phyloP scores from a whole-genome alignment of 2,888 invertebrate species.

The Drosophila rubida region DNA sequence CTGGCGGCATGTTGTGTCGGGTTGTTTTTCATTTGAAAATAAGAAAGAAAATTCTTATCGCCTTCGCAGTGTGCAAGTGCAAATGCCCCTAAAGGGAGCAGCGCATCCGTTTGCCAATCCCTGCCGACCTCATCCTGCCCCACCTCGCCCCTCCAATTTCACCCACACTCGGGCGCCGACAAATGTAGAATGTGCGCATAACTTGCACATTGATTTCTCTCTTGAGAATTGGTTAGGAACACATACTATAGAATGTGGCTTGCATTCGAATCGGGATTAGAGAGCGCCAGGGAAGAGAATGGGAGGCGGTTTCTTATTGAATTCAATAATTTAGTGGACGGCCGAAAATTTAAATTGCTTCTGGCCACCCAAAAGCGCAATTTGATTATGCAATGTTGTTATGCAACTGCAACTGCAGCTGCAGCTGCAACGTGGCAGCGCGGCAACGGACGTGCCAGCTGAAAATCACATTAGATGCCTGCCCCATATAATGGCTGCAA shows the following conservation, averaged over 20 bases:
- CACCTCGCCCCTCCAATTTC: not conserved
- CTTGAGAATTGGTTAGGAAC: constrained; percentile 50
- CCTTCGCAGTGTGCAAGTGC: constrained; percentile 71
- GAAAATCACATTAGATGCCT: constrained; percentile 79
- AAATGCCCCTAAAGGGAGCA: constrained; percentile 74
- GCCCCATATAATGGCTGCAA: constrained; percentile 71
- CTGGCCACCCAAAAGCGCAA: constrained; percentile 72
- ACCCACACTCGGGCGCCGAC: constrained; percentile 17
- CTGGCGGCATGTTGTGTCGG: constrained; percentile 68
- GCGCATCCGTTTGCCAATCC: constrained; percentile 54
- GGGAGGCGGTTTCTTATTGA: constrained; percentile 65
- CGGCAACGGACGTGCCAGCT: constrained; percentile 60
- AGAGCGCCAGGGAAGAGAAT: constrained; percentile 14
- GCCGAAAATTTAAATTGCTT: constrained; percentile 73
- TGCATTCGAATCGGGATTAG: constrained; percentile 29
- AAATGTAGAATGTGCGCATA: constrained; percentile 69
- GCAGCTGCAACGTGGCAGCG: constrained; percentile 4
- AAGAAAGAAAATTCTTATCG: constrained; percentile 80
- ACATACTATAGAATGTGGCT: constrained; percentile 26
- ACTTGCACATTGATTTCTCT: constrained; percentile 78
- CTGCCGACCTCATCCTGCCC: constrained; percentile 1
- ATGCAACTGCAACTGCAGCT: constrained; percentile 44
- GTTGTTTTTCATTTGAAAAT: constrained; percentile 77
- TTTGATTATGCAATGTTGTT: constrained; percentile 72
- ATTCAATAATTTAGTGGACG: constrained; percentile 78